These are phyloP conservation scores for Idaea aversata DNA, from an alignment of 2,888 invertebrate genomes.

Conservation along the genomic window DNA sequence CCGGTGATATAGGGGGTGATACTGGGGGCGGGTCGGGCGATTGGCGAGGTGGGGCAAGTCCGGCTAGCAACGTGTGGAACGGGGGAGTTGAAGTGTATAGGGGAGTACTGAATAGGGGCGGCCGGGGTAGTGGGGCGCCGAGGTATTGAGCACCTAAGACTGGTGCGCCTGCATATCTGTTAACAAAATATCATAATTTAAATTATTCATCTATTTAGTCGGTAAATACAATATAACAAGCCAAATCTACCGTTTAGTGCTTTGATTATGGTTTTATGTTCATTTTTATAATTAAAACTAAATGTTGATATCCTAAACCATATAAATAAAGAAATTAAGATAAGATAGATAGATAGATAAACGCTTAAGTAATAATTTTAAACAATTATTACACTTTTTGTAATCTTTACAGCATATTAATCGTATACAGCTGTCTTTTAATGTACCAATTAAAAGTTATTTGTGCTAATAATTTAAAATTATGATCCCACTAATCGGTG, in stretches of 20 bases:
- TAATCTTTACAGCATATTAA: neutral
- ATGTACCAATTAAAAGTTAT: no score
- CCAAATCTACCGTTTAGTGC: no score
- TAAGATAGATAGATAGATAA: neutral
- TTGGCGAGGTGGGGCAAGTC: conserved; percentile 72
- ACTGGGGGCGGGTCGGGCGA: conserved; percentile 70
- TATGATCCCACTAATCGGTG: no score
- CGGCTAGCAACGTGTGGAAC: conserved; percentile 70
- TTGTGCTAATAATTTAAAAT: no score
- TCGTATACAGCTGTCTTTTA: neutral
- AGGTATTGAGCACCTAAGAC: conserved; percentile 75
- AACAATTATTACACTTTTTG: no score
- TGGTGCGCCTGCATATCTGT: conserved; percentile 64
- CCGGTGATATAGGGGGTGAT: conserved; percentile 79
- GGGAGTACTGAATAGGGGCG: conserved; percentile 82
- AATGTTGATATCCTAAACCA: neutral
- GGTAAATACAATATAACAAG: neutral
- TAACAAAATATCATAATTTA: conserved; percentile 14
- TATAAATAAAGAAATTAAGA: neutral
- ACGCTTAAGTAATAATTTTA: no score
- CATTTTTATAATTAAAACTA: neutral
- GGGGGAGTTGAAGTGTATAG: conserved; percentile 82
- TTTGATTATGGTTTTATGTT: neutral
- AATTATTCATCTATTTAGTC: neutral
- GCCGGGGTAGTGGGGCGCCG: conserved; percentile 68